Base-by-base conservation (phyloP, 2,113 vertebrate genomes). In the Calyptommatus sinebrachiatus region DNA sequence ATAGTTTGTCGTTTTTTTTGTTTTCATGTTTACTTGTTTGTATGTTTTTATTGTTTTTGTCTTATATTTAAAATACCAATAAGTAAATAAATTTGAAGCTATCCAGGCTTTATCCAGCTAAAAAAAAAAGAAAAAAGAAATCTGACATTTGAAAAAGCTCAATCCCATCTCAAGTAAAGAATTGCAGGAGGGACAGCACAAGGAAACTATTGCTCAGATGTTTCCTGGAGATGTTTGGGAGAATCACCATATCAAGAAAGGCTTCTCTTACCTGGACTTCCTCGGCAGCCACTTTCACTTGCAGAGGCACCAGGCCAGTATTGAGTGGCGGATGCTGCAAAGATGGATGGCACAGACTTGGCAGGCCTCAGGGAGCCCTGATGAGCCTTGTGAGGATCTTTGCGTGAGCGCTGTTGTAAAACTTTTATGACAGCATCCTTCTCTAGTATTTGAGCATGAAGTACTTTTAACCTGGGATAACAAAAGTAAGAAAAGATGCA, bases 381-480 rank as follows among this genome's bases (percentile, higher is more conserved):
- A 26, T 95, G 89, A 71, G 92, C 89, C 77, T 93, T 96, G 90
- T 90, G 93, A 45, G 96, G 96, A n/a, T 99, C 98, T 80, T 92
- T 95, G 14, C 93, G 93, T 0, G 97, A 97, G 68, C 97, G 96
- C 83, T 99, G 98, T 87, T 99, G 97, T 69, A 99, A 94, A n/a
- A 99, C 97, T 87, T 97, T 97, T 89, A 99, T 99, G 87, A 99
- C 94, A 0, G 97, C 97, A 0, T 99, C 97, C 87, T 99, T 99
- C 94, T 99, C 98, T 84, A 99, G 88, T 85, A 99, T 98, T 88
- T 99, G 97, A 57, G 97, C 96, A 0, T 99, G 97, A 45, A 99
- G 96, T 1, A 92, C 96, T 66, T 97, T 97, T 60, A 99, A 96
- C 90, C 98, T 99, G 79, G 26, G 10, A 62, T 86, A n/a, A 35